Percentiles rank a stretch among this genome's conserved stretches.
Evolutionary conservation across 2,113 vertebrate genomes (phyloP).

Genomic region (Bos indicus): DNA sequence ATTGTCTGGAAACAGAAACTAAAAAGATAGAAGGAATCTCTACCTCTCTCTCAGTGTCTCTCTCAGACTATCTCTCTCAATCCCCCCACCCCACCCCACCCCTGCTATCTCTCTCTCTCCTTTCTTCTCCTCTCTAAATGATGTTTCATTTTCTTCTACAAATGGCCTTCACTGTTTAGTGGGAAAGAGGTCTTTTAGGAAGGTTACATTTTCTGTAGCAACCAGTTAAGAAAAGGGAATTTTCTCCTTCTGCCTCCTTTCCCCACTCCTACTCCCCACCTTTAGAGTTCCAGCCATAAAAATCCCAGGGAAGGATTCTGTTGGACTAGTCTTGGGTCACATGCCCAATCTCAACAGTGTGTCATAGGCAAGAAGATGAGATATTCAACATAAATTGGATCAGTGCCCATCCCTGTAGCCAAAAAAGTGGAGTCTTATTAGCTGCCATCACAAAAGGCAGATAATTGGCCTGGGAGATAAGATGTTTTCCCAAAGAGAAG

Average conservation of each 20-base stretch:
- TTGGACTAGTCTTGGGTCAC: neutral
- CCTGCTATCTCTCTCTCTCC: neutral
- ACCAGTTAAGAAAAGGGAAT: neutral
- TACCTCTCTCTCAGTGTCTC: neutral
- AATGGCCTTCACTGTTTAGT: neutral
- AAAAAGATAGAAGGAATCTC: neutral
- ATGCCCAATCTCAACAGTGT: neutral
- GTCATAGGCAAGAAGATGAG: neutral
- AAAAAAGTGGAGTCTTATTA: neutral
- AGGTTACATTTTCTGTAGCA: neutral
- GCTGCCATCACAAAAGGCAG: neutral
- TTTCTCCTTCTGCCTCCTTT: neutral
- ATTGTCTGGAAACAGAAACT: neutral
- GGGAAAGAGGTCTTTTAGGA: neutral
- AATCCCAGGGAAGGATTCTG: neutral
- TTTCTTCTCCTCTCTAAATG: neutral
- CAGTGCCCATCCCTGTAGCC: neutral
- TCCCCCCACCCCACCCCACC: neutral
- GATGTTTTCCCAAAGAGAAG: neutral
- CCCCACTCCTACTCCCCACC: neutral
- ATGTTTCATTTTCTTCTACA: neutral
- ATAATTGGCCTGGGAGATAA: neutral
- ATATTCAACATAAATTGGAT: neutral
- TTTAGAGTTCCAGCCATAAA: neutral
- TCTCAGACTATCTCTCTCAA: neutral